Percentiles rank a stretch among this genome's conserved stretches.
These are phyloP conservation scores for Megalops cyprinoides DNA, from an alignment of 2,797 vertebrate species.

Conservation along the genomic window DNA sequence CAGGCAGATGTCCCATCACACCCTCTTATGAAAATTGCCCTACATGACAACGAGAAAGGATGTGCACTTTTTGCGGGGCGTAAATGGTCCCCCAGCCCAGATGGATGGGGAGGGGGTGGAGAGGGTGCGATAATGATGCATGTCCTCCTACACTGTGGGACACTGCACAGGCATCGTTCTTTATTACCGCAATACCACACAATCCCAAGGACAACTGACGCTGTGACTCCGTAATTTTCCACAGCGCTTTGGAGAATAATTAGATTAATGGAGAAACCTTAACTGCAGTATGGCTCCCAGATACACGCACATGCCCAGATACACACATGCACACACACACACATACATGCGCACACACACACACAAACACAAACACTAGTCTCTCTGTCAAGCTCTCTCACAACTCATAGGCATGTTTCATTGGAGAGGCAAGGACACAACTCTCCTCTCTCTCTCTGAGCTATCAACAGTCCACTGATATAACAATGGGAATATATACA, in stretches of 20 bases:
- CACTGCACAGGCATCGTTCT: conserved; percentile 58
- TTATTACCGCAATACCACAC: conserved; percentile 62
- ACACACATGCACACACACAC: conserved; percentile 16
- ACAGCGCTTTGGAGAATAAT: conserved; percentile 66
- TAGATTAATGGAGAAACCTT: conserved; percentile 60
- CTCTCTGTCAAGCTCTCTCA: not conserved
- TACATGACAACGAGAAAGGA: conserved; percentile 60
- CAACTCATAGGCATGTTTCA: conserved; percentile 23
- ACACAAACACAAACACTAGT: conserved; percentile 21
- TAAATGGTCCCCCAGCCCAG: conserved; percentile 66
- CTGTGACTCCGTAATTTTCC: conserved; percentile 62
- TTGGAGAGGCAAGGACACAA: conserved; percentile 22
- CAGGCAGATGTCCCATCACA: conserved; percentile 67
- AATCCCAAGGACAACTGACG: conserved; percentile 77
- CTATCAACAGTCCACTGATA: not conserved
- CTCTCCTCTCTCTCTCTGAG: not conserved
- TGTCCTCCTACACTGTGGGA: conserved; percentile 63
- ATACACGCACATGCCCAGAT: conserved; percentile 35
- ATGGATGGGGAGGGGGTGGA: conserved; percentile 59
- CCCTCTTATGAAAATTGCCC: conserved; percentile 76
- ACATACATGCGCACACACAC: conserved; percentile 25
- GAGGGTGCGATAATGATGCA: conserved; percentile 73
- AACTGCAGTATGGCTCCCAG: conserved; percentile 62
- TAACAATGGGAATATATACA: not conserved
- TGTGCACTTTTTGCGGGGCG: conserved; percentile 64